Percentiles rank a stretch among this genome's conserved stretches.
Conservation (phyloP, 2,888 invertebrate genomes). For the Himalopsyche tibetana region DNA sequence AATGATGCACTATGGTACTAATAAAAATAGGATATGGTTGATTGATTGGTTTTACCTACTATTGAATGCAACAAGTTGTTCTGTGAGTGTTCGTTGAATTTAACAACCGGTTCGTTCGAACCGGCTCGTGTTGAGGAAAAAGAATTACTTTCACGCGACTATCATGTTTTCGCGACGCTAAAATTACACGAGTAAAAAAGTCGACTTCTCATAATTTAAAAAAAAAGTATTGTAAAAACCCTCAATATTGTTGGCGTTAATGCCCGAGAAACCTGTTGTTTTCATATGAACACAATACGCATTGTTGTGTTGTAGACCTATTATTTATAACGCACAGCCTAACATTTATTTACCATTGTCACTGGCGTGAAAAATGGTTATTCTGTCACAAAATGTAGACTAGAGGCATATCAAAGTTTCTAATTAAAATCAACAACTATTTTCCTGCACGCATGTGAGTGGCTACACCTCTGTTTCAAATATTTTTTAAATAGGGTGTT, state of each 20-base stretch:
- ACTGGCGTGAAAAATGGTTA: conserved; percentile 42
- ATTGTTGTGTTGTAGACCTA: conserved; percentile 41
- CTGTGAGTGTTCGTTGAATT: no score
- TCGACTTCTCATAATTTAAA: conserved; percentile 4
- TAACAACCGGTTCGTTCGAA: no score
- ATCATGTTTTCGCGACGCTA: not conserved
- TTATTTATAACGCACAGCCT: conserved; percentile 41
- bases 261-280: conserved; percentile 41
- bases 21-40: no score
- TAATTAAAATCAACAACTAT: conserved; percentile 43
- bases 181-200: not conserved
- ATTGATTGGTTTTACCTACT: no score
- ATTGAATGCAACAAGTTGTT: no score
- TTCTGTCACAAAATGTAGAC: conserved; percentile 43
- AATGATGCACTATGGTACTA: no score
- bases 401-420: conserved; percentile 43
- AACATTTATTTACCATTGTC: conserved; percentile 43
- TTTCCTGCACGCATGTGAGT: conserved; percentile 34
- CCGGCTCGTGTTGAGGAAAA: no score
- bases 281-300: conserved; percentile 42
- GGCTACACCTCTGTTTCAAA: conserved; percentile 38
- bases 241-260: not conserved
- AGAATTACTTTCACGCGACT: not conserved
- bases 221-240: conserved; percentile 28
- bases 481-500: not conserved